These are phyloP conservation scores for Drosophila pseudotalamancana DNA, from an alignment of 2,888 invertebrate species.

Conservation along the genomic window DNA sequence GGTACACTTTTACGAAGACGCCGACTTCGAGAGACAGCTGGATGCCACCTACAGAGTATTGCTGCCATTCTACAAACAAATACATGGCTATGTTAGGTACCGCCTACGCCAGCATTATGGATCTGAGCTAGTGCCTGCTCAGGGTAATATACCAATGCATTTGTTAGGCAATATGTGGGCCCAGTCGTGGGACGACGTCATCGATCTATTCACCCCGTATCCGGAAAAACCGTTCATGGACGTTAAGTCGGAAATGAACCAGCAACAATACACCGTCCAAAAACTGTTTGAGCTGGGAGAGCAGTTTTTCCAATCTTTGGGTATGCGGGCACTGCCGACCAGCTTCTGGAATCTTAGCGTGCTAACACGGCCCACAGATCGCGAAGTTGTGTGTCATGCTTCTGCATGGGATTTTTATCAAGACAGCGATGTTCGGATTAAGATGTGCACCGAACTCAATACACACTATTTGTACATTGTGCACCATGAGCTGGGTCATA, in stretches of 20 bases:
- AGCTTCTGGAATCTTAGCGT: constrained; percentile 94
- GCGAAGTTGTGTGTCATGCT: constrained; percentile 92
- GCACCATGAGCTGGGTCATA: constrained; percentile 89
- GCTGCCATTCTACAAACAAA: constrained; percentile 91
- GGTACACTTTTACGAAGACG: constrained; percentile 89
- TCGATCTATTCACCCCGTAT: constrained; percentile 88
- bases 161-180: constrained; percentile 93
- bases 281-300: constrained; percentile 93
- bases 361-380: constrained; percentile 90
- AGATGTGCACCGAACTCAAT: constrained; percentile 87
- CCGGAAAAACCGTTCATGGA: constrained; percentile 89
- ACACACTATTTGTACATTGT: constrained; percentile 86
- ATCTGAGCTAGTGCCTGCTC: constrained; percentile 86
- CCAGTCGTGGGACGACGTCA: constrained; percentile 88
- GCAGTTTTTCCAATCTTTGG: constrained; percentile 92
- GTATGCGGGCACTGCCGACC: constrained; percentile 90
- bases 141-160: constrained; percentile 91
- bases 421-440: constrained; percentile 90
- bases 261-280: constrained; percentile 89
- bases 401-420: constrained; percentile 95
- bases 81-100: constrained; percentile 92
- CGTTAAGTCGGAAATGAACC: constrained; percentile 89
- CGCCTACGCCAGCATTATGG: constrained; percentile 90
- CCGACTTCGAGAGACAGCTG: constrained; percentile 88
- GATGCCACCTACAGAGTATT: constrained; percentile 89